Base-by-base conservation (phyloP, 2,113 vertebrate genomes). In the mouse (Mus musculus) region DNA sequence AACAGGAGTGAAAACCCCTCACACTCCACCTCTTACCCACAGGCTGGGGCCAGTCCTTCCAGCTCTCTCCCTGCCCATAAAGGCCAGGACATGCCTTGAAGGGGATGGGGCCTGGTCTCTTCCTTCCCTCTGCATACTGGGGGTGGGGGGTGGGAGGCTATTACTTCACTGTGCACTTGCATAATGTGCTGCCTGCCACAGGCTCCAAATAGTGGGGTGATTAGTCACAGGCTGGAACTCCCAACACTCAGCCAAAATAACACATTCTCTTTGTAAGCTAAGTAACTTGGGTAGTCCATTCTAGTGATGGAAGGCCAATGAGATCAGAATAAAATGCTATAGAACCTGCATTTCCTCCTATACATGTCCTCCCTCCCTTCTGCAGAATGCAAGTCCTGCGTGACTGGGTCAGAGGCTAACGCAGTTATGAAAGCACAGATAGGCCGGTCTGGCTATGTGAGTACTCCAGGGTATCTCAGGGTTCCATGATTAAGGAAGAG, bases 361-460 rank as follows among this genome's bases (percentile, higher is more conserved):
- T 11, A 39, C 9, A 22, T 14, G 36, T 7, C 24, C 54, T 59
- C 30, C 24, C 54, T 59, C 30, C 49, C 56, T 61, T 42, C 56
- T 84, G 56, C 39, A 84, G 56, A 61, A 42, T 39, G 3, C n/a
- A 61, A 42, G 56, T 42, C 81, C 56, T 61, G 30, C 52, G 36
- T 36, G 36, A 36, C 77, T 80, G 49, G 49, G 49, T 19, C 30
- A 54, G 49, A 52, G 30, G 14, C 36, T 73, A 22, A 39, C 24
- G 72, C 16, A n/a, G 13, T 36, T 24, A 72, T 9, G 7, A 69
- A 63, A 92, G 46, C 16, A 36, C 11, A n/a, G 71, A 28, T 9
- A 22, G n/a, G 67, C 9, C 0, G 36, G 26, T 36, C 42, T 9
- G 14, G 39, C 39, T 9, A 24, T 0, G 19, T 13, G 33, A 19